Base-by-base conservation (phyloP, 2,888 invertebrate species). In the Conomelus anceps region DNA sequence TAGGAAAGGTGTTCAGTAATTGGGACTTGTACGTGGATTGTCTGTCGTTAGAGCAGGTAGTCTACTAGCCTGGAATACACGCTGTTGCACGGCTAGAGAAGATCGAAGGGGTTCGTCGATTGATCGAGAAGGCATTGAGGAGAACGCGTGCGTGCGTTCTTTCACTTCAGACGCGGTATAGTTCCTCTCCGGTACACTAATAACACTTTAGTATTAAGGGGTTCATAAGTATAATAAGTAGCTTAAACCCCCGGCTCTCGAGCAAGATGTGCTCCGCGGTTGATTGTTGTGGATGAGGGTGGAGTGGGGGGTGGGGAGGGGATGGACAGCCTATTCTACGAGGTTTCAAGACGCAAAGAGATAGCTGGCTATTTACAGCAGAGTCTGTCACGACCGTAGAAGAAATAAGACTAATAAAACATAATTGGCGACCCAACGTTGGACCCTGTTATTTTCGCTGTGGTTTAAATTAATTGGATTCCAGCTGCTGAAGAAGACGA, bases 391-490 rank as follows among this genome's bases (percentile, higher is more conserved):
- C 91, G 91, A 91, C 63, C 89, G 88, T 88, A 90, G 90, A 63
- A 90, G 90, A 90, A 90, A 90, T 90, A 90, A 89, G 90, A 90
- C 91, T 91, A 91, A 91, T 91, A 91, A 91, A 91, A 91, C 91
- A 90, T 91, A 91, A 91, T 91, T 91, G 91, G 91, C 91, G 91
- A 91, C 91, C 90, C 89, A 89, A 89, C 90, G 89, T 89, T 89
- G 89, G 92, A 92, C 92, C 93, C 93, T 93, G 93, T 93, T 93
- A 93, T 93, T 93, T 93, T 93, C 93, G 92, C 91, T 92, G 92
- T 92, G 92, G 91, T 92, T 92, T 92, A 93, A 93, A 93, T 93
- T 93, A 93, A 93, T 93, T 93, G 93, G 93, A 92, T 93, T 92
- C 92, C 91, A 90, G 90, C 63, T 63, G 63, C 63, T 63, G 63